Percentiles rank a stretch among this genome's conserved stretches.
Evolutionary conservation across 35 echinoderm and acorn worm species (phyloP).

Genomic region (Apostichopus californicus): DNA sequence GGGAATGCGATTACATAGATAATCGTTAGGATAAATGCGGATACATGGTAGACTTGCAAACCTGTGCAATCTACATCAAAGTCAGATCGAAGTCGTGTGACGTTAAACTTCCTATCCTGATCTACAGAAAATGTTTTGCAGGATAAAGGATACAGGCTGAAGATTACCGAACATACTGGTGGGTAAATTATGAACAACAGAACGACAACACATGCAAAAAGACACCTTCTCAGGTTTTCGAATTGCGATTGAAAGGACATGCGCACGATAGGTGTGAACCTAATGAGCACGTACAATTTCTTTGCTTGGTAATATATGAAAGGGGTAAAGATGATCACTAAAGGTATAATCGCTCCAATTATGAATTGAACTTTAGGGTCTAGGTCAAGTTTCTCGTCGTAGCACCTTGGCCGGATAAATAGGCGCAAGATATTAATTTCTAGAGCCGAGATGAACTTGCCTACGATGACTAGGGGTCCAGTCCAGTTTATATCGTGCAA

Average conservation of each 20-base stretch:
- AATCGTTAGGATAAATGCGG: background rate
- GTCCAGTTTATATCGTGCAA: slow-evolving; percentile 60
- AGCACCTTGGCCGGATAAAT: slow-evolving; percentile 54
- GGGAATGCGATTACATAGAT: slow-evolving; percentile 57
- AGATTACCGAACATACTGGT: slow-evolving; percentile 43
- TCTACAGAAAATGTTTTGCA: slow-evolving; percentile 47
- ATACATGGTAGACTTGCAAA: background rate
- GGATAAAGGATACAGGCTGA: slow-evolving; percentile 11
- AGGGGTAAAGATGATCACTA: background rate
- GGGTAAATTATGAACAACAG: slow-evolving; percentile 52
- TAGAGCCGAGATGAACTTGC: slow-evolving; percentile 23
- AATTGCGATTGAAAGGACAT: background rate
- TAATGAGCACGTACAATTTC: slow-evolving; percentile 4
- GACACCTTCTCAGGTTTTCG: background rate
- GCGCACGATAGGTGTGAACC: background rate
- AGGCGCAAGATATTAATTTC: slow-evolving; percentile 50
- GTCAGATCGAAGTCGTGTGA: slow-evolving; percentile 42
- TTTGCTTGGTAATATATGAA: background rate
- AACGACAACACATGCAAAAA: slow-evolving; percentile 5
- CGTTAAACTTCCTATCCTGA: background rate
- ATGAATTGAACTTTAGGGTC: slow-evolving; percentile 53
- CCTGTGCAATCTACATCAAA: slow-evolving; percentile 36
- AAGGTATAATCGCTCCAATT: background rate
- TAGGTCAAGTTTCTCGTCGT: background rate
- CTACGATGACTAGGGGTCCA: background rate